A percentile compares a stretch with the other conserved stretches of the same genome.
Evolutionary conservation across 1,140 invertebrate genomes (phyloP).

Genomic region (Eciton burchellii): DNA sequence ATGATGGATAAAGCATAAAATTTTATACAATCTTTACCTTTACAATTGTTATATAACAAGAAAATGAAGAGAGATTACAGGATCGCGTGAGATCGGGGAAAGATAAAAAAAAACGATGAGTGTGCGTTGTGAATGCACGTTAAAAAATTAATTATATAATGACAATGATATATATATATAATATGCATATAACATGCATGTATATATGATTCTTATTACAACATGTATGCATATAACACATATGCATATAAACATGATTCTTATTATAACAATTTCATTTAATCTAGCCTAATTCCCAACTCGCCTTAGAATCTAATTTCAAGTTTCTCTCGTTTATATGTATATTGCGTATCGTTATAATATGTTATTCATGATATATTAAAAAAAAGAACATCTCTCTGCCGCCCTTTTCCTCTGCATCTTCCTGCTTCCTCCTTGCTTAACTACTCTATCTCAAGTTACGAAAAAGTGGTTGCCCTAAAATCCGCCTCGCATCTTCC

Average conservation of each 20-base stretch:
- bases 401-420: too few relatives aligned
- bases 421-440: conserved; percentile 11
- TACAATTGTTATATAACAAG: too few relatives aligned
- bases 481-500: conserved; percentile 28
- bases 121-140: conserved; percentile 58
- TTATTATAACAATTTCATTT: conserved; percentile 80
- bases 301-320: conserved; percentile 58
- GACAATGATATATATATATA: conserved; percentile 81
- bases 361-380: conserved; percentile 60
- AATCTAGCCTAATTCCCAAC: conserved; percentile 74
- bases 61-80: neutral
- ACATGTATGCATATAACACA: conserved; percentile 77
- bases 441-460: conserved; percentile 38
- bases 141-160: conserved; percentile 75
- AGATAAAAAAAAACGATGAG: neutral
- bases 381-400: conserved; percentile 40
- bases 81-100: too few relatives aligned
- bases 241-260: conserved; percentile 80
- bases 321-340: neutral
- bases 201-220: too few relatives aligned
- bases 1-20: neutral
- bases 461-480: conserved; percentile 32
- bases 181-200: too few relatives aligned
- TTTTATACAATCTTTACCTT: too few relatives aligned
- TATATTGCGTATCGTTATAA: conserved; percentile 37